These are phyloP conservation scores for Urechis unicinctus DNA, from an alignment of 2,888 invertebrate genomes.

Conservation along the genomic window DNA sequence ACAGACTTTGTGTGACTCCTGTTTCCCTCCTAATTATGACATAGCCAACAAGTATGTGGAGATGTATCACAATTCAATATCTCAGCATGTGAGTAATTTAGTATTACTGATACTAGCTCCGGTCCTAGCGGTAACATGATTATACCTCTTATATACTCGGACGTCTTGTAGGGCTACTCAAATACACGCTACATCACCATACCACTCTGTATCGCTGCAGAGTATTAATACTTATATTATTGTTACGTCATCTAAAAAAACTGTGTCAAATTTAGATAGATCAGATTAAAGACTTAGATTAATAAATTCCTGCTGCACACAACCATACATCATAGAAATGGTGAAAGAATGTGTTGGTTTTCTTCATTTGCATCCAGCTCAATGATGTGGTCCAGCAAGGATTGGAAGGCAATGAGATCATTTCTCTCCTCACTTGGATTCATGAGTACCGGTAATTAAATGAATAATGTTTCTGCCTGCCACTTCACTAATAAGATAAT, in stretches of 20 bases:
- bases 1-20: conserved; percentile 61
- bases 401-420: conserved; percentile 92
- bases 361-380: conserved; percentile 11
- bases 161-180: too few relatives aligned
- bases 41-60: conserved; percentile 84
- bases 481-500: neutral
- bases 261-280: too few relatives aligned
- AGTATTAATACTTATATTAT: too few relatives aligned
- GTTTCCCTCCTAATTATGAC: conserved; percentile 91
- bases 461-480: neutral
- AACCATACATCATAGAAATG: too few relatives aligned
- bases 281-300: too few relatives aligned
- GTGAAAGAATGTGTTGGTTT: neutral
- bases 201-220: too few relatives aligned
- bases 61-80: conserved; percentile 85
- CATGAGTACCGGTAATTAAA: conserved; percentile 67
- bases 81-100: conserved; percentile 49
- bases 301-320: too few relatives aligned
- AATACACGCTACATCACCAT: too few relatives aligned
- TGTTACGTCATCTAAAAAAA: too few relatives aligned
- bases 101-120: too few relatives aligned
- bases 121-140: neutral
- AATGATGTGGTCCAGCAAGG: conserved; percentile 55
- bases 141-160: neutral
- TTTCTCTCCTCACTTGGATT: conserved; percentile 87